Conservation (phyloP, 2,113 vertebrate genomes). For the Speoplatyrhinus poulsoni region DNA sequence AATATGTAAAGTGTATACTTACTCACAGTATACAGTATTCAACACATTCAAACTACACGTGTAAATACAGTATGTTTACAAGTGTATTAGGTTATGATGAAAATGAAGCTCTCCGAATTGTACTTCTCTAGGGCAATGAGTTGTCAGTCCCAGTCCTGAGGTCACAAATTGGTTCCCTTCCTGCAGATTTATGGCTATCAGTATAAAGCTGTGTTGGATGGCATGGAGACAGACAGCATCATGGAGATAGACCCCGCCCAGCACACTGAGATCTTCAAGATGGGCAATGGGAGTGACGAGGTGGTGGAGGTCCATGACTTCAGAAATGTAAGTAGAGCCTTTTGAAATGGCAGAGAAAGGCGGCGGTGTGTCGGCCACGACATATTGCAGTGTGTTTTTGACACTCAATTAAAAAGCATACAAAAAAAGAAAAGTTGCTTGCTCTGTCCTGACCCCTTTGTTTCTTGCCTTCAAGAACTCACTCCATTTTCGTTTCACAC, state of each 20-base stretch:
- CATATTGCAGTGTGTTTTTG: conserved; percentile 18
- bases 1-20: too few relatives aligned
- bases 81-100: not conserved
- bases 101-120: not conserved
- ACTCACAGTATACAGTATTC: too few relatives aligned
- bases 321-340: conserved; percentile 84
- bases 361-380: conserved; percentile 16
- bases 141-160: not conserved
- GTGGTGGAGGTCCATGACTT: conserved; percentile 95
- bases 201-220: conserved; percentile 85
- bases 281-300: conserved; percentile 86
- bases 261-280: conserved; percentile 86
- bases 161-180: conserved; percentile 31
- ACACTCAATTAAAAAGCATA: conserved; percentile 21
- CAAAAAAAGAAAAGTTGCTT: not conserved
- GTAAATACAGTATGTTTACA: too few relatives aligned
- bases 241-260: conserved; percentile 88
- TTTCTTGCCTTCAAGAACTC: too few relatives aligned
- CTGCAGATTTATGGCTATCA: conserved; percentile 87
- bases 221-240: conserved; percentile 84
- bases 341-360: not conserved
- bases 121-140: not conserved
- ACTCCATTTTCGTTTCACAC: too few relatives aligned
- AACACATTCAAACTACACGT: too few relatives aligned
- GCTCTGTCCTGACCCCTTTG: too few relatives aligned